phyloP scores from a whole-genome alignment of 2,888 invertebrate species.

The Sphaerophoria rueppellii region DNA sequence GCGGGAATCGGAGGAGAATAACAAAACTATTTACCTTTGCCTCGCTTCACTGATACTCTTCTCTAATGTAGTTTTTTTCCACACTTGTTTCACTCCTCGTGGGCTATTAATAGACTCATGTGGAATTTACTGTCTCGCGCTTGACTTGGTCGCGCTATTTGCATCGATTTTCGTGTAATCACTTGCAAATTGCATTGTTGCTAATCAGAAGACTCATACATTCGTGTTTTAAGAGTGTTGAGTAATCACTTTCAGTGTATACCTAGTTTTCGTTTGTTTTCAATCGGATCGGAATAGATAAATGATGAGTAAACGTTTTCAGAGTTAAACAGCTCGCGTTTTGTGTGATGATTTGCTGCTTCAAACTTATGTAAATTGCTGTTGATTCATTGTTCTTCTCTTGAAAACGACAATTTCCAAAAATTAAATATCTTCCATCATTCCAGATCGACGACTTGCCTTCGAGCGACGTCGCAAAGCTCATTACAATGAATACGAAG shows the following conservation, averaged over 20 bases:
- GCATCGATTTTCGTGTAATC: constrained; percentile 63
- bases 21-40: constrained; percentile 13
- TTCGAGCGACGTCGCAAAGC: constrained; percentile 97
- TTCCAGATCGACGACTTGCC: constrained; percentile 86
- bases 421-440: background rate
- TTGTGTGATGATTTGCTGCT: background rate
- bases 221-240: background rate
- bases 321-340: background rate
- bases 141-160: constrained; percentile 38
- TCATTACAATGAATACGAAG: constrained; percentile 99
- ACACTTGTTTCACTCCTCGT: background rate
- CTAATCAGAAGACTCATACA: background rate
- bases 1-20: constrained; percentile 22
- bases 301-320: background rate
- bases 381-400: background rate
- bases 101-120: constrained; percentile 44
- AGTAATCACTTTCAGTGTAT: background rate
- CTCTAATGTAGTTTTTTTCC: constrained; percentile 4
- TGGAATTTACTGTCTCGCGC: constrained; percentile 34
- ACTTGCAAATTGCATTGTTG: constrained; percentile 18
- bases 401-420: too few species aligned
- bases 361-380: background rate
- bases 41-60: background rate
- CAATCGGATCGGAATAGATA: background rate
- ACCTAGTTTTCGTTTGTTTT: background rate